phyloP scores from a whole-genome alignment of 2,113 vertebrate species.

The Candoia aspera region DNA sequence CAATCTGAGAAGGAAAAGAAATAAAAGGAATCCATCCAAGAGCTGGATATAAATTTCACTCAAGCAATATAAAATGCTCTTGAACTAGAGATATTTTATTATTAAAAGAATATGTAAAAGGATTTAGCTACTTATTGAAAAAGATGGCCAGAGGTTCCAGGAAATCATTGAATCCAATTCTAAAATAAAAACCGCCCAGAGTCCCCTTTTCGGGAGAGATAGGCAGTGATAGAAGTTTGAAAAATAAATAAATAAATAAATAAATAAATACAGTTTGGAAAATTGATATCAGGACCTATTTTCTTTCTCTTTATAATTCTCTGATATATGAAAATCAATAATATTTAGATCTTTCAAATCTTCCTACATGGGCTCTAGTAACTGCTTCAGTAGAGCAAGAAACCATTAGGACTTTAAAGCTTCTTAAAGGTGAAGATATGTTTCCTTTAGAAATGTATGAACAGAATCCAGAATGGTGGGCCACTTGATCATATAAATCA shows the following conservation, averaged over 20 bases:
- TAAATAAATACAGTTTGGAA: too few species aligned
- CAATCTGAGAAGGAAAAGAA: neutral
- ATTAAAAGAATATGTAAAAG: neutral
- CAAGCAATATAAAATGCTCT: neutral
- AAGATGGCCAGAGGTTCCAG: neutral
- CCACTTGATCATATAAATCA: neutral
- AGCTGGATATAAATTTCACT: neutral
- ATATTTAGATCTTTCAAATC: neutral
- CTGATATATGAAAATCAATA: neutral
- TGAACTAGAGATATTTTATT: neutral
- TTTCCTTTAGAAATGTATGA: neutral
- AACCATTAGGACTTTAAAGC: neutral
- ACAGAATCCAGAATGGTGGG: neutral
- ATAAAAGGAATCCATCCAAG: neutral
- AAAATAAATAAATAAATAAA: too few species aligned
- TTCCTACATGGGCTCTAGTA: neutral
- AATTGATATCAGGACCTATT: neutral
- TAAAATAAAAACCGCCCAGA: too few species aligned
- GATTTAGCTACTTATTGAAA: neutral
- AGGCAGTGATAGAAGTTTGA: too few species aligned
- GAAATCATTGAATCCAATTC: neutral
- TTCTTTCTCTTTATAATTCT: neutral
- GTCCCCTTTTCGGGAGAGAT: too few species aligned
- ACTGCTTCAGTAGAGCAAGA: neutral
- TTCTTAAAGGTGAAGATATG: neutral